Percentiles rank a stretch among this genome's conserved stretches.
These are phyloP conservation scores for Peucedramus taeniatus DNA, from an alignment of 2,113 vertebrate genomes.

Conservation along the genomic window DNA sequence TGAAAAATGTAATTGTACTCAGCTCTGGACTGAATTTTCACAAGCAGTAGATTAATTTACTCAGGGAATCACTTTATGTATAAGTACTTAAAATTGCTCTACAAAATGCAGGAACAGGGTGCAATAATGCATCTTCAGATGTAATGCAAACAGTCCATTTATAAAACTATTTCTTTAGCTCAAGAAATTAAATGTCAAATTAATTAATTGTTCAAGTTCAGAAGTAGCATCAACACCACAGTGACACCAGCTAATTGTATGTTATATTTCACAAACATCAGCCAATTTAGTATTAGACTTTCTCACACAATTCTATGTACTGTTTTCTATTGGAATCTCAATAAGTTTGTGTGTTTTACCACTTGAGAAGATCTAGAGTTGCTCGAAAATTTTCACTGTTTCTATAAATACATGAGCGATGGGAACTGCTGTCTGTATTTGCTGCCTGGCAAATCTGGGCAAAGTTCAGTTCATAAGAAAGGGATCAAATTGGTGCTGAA, in stretches of 20 bases:
- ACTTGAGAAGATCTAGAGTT: neutral
- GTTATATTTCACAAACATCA: neutral
- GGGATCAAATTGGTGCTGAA: neutral
- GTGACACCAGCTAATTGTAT: neutral
- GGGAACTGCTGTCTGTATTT: neutral
- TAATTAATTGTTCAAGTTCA: constrained; percentile 3
- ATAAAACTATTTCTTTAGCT: neutral
- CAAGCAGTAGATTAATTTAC: neutral
- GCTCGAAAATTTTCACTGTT: neutral
- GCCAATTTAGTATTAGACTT: neutral
- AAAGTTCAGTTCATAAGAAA: neutral
- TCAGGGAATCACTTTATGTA: neutral
- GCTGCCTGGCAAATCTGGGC: neutral
- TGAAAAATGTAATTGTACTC: neutral
- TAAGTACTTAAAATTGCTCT: neutral
- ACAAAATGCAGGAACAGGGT: neutral
- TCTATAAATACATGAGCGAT: neutral
- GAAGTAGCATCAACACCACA: neutral
- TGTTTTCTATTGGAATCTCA: neutral
- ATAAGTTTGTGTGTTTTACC: neutral
- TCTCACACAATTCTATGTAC: neutral
- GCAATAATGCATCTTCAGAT: neutral
- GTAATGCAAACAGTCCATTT: neutral
- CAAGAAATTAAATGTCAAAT: constrained; percentile 20
- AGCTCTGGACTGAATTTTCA: neutral